phyloP scores from a whole-genome alignment of 1,140 invertebrate species.

The Tigriopus japonicus region DNA sequence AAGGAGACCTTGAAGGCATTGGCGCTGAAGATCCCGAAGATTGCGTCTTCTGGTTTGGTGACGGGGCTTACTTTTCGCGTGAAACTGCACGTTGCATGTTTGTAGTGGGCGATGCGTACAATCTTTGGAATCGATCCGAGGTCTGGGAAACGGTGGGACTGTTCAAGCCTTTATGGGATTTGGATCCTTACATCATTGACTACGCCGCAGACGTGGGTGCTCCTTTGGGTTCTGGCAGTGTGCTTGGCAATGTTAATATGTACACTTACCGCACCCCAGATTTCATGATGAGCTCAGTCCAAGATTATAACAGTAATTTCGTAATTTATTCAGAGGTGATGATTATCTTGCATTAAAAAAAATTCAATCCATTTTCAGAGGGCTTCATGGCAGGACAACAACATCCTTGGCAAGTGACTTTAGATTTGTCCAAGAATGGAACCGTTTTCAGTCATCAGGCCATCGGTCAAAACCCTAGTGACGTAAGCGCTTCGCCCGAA shows the following conservation, averaged over 20 bases:
- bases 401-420: not conserved
- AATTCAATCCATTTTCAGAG: no score
- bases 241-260: not conserved
- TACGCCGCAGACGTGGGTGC: not conserved
- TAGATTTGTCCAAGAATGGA: not conserved
- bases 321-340: no score
- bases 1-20: not conserved
- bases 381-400: not conserved
- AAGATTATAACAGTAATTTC: not conserved
- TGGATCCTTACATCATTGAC: not conserved
- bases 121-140: not conserved
- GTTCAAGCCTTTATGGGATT: not conserved
- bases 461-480: not conserved
- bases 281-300: not conserved
- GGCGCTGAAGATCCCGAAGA: not conserved
- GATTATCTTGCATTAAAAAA: no score
- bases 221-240: not conserved
- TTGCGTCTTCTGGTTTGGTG: not conserved
- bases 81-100: not conserved
- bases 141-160: not conserved
- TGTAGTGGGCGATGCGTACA: not conserved
- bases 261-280: not conserved
- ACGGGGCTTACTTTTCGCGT: not conserved
- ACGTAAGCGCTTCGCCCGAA: no score
- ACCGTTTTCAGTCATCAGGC: not conserved